Percentiles rank a stretch among this genome's conserved stretches.
Evolutionary conservation across 2,888 invertebrate genomes (phyloP).

Genomic region (Loripinus fragilis): DNA sequence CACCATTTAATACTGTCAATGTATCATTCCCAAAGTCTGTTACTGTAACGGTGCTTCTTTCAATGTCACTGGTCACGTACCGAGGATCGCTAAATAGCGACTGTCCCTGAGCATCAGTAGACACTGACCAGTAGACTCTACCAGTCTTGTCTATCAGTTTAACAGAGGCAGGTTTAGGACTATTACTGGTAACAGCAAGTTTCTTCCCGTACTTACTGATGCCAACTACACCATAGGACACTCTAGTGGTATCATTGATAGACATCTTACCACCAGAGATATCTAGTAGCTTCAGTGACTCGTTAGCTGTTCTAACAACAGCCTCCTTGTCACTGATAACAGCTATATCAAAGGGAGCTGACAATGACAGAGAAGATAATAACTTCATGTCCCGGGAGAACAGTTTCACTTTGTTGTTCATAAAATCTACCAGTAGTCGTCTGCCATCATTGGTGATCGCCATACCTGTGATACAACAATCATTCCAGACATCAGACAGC

Average conservation of each 20-base stretch:
- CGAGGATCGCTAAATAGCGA: not conserved
- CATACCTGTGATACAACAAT: not conserved
- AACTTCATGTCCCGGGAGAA: not conserved
- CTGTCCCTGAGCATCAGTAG: not conserved
- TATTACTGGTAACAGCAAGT: not conserved
- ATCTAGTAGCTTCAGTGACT: not conserved
- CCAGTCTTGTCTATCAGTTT: conserved; percentile 1
- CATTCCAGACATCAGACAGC: not conserved
- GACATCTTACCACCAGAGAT: no score
- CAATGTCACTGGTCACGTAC: not conserved
- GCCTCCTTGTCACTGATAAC: not conserved
- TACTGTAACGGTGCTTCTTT: not conserved
- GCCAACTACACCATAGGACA: not conserved
- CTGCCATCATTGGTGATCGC: not conserved
- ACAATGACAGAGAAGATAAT: not conserved
- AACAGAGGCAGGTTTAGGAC: not conserved
- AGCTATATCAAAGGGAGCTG: not conserved
- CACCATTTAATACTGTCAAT: no score
- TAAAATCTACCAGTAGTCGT: not conserved
- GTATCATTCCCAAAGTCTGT: no score
- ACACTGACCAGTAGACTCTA: not conserved
- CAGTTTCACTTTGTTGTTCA: not conserved
- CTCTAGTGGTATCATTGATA: no score
- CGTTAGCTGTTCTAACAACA: not conserved
- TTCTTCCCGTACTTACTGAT: not conserved